Evolutionary conservation across 1,140 invertebrate species (phyloP).

Genomic region (Nomia melanderi): DNA sequence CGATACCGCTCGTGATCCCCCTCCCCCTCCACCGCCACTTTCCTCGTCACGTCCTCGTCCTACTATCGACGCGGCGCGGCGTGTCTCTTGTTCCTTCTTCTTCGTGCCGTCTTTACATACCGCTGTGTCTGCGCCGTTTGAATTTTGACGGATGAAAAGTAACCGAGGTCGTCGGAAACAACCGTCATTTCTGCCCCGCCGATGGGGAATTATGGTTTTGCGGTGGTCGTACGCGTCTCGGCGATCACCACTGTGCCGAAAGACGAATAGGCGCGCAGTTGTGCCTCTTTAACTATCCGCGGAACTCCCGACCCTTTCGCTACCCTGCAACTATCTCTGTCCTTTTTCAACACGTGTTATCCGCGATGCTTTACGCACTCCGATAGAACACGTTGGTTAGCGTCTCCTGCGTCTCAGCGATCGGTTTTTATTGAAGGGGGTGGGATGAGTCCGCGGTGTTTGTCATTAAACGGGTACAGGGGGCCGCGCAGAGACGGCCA

Average conservation of each 20-base stretch:
- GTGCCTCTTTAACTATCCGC: conserved; percentile 6
- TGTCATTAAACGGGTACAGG: conserved; percentile 38
- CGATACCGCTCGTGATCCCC: conserved; percentile 25
- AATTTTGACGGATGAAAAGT: conserved; percentile 65
- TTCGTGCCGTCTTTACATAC: conserved; percentile 23
- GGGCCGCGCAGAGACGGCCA: background rate
- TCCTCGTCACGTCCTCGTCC: conserved; percentile 21
- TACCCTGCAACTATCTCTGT: background rate
- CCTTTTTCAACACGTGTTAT: conserved; percentile 44
- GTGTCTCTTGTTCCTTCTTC: conserved; percentile 22
- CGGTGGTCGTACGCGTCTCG: conserved; percentile 41
- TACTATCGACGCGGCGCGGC: background rate
- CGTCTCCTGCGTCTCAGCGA: conserved; percentile 25
- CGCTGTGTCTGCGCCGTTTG: conserved; percentile 46
- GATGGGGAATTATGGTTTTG: conserved; percentile 55
- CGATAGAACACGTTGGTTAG: conserved; percentile 32
- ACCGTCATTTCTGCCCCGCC: conserved; percentile 45
- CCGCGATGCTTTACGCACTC: conserved; percentile 43
- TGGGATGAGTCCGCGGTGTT: conserved; percentile 37
- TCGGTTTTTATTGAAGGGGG: conserved; percentile 24
- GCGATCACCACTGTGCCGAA: conserved; percentile 39
- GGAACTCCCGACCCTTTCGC: no score
- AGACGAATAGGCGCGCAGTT: conserved; percentile 47
- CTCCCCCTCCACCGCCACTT: background rate
- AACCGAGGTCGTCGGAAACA: conserved; percentile 52